Conservation (phyloP, 2,888 invertebrate species). For the Schizotus pectinicornis region DNA sequence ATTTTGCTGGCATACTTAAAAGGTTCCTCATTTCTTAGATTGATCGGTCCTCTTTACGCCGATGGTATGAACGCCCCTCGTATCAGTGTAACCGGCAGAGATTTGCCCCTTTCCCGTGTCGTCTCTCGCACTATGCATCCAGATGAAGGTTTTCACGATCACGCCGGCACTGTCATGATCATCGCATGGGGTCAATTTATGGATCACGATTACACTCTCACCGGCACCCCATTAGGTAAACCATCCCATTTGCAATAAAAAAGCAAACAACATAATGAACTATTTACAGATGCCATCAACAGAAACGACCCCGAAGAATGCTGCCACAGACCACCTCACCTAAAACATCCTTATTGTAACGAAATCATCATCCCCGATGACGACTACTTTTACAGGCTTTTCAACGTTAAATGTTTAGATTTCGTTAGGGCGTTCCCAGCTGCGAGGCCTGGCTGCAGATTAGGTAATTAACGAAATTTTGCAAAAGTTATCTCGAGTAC, state of each 20-base stretch:
- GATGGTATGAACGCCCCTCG: constrained; percentile 87
- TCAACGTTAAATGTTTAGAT: constrained; percentile 85
- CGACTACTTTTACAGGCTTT: constrained; percentile 88
- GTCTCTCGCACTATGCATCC: constrained; percentile 92
- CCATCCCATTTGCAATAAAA: background rate
- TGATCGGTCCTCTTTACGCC: constrained; percentile 80
- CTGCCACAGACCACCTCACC: constrained; percentile 79
- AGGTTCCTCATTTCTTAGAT: constrained; percentile 56
- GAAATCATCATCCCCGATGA: constrained; percentile 88
- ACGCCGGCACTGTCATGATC: constrained; percentile 91
- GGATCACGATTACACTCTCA: constrained; percentile 92
- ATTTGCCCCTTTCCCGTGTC: constrained; percentile 80
- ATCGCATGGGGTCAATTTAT: constrained; percentile 96
- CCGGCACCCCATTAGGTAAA: constrained; percentile 84
- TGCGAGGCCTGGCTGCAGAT: constrained; percentile 83
- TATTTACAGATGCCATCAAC: constrained; percentile 74
- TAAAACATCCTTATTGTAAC: constrained; percentile 90
- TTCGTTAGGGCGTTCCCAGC: constrained; percentile 90
- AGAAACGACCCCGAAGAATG: constrained; percentile 92
- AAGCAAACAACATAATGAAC: background rate
- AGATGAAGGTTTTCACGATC: constrained; percentile 91
- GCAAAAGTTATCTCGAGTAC: no score
- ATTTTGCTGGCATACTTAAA: no score
- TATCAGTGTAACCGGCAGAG: constrained; percentile 76
- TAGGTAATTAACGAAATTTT: constrained; percentile 58